Evolutionary conservation across 2,113 vertebrate genomes (phyloP).

Genomic region (Podilymbus podiceps): DNA sequence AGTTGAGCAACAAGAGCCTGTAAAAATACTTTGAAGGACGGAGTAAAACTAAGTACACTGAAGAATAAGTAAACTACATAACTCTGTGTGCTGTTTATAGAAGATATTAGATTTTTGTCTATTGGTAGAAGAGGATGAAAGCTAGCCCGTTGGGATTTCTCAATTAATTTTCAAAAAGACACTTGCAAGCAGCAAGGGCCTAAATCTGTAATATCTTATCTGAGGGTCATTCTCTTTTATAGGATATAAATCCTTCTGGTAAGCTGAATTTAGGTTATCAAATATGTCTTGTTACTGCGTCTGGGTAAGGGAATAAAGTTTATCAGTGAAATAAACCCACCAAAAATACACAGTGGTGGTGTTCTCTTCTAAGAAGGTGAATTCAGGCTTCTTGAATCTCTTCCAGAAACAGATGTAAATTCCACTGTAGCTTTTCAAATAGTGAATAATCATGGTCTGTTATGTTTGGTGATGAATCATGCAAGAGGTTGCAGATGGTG

Average conservation of each 20-base stretch:
- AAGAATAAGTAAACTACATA: not conserved
- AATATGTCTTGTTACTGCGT: not conserved
- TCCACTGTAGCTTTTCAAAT: slow-evolving; percentile 56
- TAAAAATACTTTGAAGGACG: not conserved
- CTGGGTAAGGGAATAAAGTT: not conserved
- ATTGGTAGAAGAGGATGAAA: not conserved
- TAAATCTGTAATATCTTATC: not conserved
- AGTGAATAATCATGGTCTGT: slow-evolving; percentile 67
- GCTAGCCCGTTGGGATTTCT: not conserved
- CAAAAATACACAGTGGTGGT: slow-evolving; percentile 22
- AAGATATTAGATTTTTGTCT: not conserved
- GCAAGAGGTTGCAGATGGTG: slow-evolving; percentile 51
- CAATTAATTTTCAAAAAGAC: not conserved
- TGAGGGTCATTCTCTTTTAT: not conserved
- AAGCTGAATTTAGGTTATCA: not conserved
- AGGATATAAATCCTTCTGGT: not conserved
- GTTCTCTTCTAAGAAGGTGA: slow-evolving; percentile 20
- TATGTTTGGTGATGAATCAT: slow-evolving; percentile 40
- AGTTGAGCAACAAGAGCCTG: not conserved
- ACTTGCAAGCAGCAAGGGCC: not conserved
- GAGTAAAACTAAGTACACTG: not conserved
- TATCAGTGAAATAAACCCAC: slow-evolving; percentile 3
- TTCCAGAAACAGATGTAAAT: slow-evolving; percentile 66
- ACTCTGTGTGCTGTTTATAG: not conserved
- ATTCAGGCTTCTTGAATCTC: slow-evolving; percentile 47